These are phyloP conservation scores for Onychostoma macrolepis DNA, from an alignment of 2,113 vertebrate species.

Conservation along the genomic window DNA sequence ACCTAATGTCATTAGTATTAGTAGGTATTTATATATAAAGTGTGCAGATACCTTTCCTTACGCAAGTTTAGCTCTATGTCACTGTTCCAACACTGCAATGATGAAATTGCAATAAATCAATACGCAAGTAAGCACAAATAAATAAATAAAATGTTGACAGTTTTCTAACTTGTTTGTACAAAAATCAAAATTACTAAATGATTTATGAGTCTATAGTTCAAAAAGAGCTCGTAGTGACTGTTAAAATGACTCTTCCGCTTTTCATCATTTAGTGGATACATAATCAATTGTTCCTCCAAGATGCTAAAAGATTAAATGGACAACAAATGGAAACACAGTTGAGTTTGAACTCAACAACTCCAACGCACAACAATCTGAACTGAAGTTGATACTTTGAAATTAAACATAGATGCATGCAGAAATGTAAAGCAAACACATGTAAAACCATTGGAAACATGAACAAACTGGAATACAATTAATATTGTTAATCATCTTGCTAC, in stretches of 20 bases:
- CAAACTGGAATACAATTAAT: not conserved
- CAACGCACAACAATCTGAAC: too few species aligned
- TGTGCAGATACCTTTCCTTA: not conserved
- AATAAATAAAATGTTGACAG: not conserved
- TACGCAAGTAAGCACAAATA: not conserved
- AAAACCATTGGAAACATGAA: not conserved
- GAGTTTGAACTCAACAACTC: too few species aligned
- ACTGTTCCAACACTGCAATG: not conserved
- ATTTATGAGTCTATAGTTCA: not conserved
- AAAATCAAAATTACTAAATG: not conserved
- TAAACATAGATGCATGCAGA: not conserved
- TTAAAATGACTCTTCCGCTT: not conserved
- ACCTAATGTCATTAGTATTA: not conserved
- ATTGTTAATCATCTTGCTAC: not conserved
- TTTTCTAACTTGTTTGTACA: not conserved
- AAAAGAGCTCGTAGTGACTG: not conserved
- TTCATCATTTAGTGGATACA: not conserved
- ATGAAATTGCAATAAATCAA: not conserved
- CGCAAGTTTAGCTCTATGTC: not conserved
- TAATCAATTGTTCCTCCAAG: too few species aligned
- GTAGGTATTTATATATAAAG: not conserved
- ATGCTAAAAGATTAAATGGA: too few species aligned
- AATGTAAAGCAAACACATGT: not conserved
- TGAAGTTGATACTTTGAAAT: not conserved
- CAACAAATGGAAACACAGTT: not conserved